Evolutionary conservation across 1,140 invertebrate genomes (phyloP).

Genomic region (Charaxes varanes): DNA sequence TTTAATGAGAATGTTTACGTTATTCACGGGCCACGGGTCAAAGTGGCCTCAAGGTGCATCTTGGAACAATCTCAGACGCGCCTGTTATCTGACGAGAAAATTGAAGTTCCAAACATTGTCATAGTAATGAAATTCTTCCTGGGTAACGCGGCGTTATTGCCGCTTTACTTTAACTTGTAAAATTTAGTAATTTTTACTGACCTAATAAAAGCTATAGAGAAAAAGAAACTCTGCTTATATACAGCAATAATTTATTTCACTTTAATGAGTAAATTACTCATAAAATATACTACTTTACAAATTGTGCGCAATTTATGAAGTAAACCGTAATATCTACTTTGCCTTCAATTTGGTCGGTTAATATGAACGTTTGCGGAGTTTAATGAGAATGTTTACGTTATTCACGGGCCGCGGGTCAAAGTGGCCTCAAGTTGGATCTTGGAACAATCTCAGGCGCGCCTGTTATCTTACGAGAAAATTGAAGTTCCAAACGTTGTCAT

Average conservation of each 20-base stretch:
- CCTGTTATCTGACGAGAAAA: slow-evolving; percentile 55
- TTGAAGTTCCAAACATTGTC: slow-evolving; percentile 58
- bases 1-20: slow-evolving; percentile 53
- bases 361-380: slow-evolving; percentile 25
- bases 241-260: too few relatives aligned
- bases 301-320: too few relatives aligned
- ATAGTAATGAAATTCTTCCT: slow-evolving; percentile 63
- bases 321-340: too few relatives aligned
- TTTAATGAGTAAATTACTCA: too few relatives aligned
- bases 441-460: slow-evolving; percentile 55
- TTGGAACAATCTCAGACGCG: slow-evolving; percentile 54
- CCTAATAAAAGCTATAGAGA: too few relatives aligned
- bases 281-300: too few relatives aligned
- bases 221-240: too few relatives aligned
- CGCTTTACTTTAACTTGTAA: too few relatives aligned
- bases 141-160: slow-evolving; percentile 33
- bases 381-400: slow-evolving; percentile 54
- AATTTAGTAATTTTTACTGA: too few relatives aligned
- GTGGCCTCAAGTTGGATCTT: slow-evolving; percentile 47
- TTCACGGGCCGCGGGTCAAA: slow-evolving; percentile 60
- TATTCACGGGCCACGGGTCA: slow-evolving; percentile 58
- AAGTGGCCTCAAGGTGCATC: slow-evolving; percentile 51
- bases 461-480: slow-evolving; percentile 58
- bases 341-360: slow-evolving; percentile 25
- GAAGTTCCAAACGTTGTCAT: slow-evolving; percentile 58